Base-by-base conservation (phyloP, 2,797 vertebrate genomes). In the Siniperca obscura region DNA sequence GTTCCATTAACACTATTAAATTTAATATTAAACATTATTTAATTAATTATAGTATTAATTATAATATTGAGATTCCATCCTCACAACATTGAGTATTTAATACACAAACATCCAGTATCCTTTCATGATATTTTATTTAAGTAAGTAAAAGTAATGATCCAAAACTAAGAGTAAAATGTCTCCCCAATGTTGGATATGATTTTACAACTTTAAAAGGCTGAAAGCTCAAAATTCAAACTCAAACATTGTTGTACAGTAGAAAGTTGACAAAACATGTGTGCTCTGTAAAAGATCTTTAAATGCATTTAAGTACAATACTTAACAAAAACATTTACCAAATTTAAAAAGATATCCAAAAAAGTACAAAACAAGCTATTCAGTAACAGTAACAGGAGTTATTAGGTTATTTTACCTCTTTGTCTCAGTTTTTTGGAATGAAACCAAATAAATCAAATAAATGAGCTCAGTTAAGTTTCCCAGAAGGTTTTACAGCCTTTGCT, bases 371-470 rank as follows among this genome's bases (percentile, higher is more conserved):
- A 13, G 16, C 5, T 30, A 12, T 22, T 14, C 4, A 2, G 36
- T 6, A 16, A 61, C 3, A 64, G 16, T 25, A 30, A 59, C 25
- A 19, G 5, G 2, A 36, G 11, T 21, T 40, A 34, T 60, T 14
- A 25, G 12, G 1, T 16, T 40, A 7, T 64, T 19, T 38, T 3
- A 25, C 10, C 25, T 70, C 52, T 68, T 66, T 40, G 2, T 36
- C 13, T 66, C 6, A 0, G 4, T 16, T 62, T 68, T 62, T 70
- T 71, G 74, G 30, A 84, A 64, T 72, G 38, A 56, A 71, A 21
- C 48, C 66, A 42, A 53, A 80, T 56, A 57, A 81, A 69, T 76
- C 52, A 65, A 52, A 78, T 59, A 48, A 64, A 76, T 68, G 5
- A 81, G 16, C 14, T 61, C 2, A n/a, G 12, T 27, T n/a, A 78